Evolutionary conservation across 2,797 vertebrate species (phyloP), one percentile per base, ranked within the genome.

Genomic region (Takifugu ocellatus): DNA sequence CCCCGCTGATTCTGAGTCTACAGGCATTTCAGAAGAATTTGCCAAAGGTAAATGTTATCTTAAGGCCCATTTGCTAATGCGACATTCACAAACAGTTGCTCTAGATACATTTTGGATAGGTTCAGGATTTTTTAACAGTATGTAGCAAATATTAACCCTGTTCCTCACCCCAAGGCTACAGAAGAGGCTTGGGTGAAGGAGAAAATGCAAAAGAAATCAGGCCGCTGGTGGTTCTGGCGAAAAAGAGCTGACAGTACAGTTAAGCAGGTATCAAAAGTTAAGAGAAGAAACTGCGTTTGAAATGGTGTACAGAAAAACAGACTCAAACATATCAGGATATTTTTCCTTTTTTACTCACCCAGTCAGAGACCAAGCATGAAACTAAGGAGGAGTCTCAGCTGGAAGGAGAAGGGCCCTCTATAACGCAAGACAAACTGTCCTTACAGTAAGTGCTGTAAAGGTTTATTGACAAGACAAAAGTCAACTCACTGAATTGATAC

Each of bases 201-300:
- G 77, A 98, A 96, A 87, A 98, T 98, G 95, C 95, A 96, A 86
- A 99, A 98, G 90, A 98, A 99, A 80, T 96, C 96, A 29, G 96
- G 94, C 46, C 93, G 97, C 49, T 98, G 97, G 97, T 99, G 97
- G 97, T 99, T 98, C 88, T 98, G 96, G 96, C 89, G 96, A 63
- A 93, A 92, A 74, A 94, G 95, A 72, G 93, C 87, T 9, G 97
- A 99, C 62, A 95, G 92, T 81, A 91, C 95, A 88, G 89, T 93
- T 58, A 96, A 96, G 77, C 94, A 96, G 94, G 96, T 98, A 11
- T 56, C 1, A 29, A 25, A 6, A 55, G 25, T 11, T 9, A 5
- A 26, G 48, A 45, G 36, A 15, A 49, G 44, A 56, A 50, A 6
- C 11, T 7, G 51, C 11, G 39, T 43, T 12, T 43, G 15, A 12